Evolutionary conservation across 92 coral and sea anemone genomes (phyloP).

Genomic region (Zoanthus solanderi): DNA sequence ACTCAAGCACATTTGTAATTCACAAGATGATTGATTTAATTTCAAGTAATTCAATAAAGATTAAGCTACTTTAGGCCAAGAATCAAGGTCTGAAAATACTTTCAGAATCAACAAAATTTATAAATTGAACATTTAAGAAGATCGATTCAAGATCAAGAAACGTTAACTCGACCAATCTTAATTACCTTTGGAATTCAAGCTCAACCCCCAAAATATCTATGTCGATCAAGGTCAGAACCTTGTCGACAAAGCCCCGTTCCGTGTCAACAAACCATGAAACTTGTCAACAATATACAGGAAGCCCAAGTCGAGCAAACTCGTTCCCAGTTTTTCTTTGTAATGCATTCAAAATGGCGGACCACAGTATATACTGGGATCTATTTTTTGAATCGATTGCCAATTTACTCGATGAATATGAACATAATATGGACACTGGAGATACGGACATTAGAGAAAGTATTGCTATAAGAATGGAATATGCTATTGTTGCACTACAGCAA

Average conservation of each 20-base stretch:
- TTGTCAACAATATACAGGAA: neutral
- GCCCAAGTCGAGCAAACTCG: neutral
- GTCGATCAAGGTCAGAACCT: neutral
- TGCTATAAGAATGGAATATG: constrained; percentile 30
- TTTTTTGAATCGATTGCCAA: constrained; percentile 10
- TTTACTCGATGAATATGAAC: constrained; percentile 12
- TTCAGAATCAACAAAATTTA: constrained; percentile 5
- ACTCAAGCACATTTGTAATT: neutral
- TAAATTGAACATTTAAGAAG: constrained; percentile 5
- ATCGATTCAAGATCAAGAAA: constrained; percentile 12
- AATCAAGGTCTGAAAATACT: constrained; percentile 5
- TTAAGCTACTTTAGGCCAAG: neutral
- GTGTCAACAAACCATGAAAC: neutral
- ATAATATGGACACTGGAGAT: constrained; percentile 3
- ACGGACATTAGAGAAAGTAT: constrained; percentile 16
- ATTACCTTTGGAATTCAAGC: constrained; percentile 1
- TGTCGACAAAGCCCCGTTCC: constrained; percentile 3
- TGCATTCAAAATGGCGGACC: constrained; percentile 17
- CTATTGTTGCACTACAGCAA: constrained; percentile 40
- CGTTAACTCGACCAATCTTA: constrained; percentile 2
- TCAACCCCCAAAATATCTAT: neutral
- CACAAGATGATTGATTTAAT: neutral
- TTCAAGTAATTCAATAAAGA: neutral
- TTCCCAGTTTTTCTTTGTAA: neutral
- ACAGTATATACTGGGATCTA: constrained; percentile 3